phyloP scores from a whole-genome alignment of 2,888 invertebrate species.

The Xylophagus ater region DNA sequence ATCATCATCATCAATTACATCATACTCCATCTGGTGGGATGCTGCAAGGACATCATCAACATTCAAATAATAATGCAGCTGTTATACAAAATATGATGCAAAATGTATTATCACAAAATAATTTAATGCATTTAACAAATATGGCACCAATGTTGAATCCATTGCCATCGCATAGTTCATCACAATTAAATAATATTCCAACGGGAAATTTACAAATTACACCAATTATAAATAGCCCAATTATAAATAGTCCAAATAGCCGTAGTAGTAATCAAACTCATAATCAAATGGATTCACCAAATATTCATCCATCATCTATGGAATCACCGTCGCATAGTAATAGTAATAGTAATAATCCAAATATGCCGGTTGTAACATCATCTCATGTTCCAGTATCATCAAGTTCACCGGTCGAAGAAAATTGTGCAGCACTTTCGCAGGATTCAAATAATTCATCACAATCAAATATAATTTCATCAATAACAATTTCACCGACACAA shows the following conservation, averaged over 20 bases:
- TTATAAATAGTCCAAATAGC: conserved; percentile 28
- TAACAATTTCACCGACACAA: conserved; percentile 34
- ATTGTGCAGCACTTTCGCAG: conserved; percentile 17
- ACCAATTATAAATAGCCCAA: conserved; percentile 24
- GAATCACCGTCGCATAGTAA: conserved; percentile 9
- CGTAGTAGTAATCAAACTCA: conserved; percentile 26
- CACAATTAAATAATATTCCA: conserved; percentile 16
- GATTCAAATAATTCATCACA: conserved; percentile 18
- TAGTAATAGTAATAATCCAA: conserved; percentile 18
- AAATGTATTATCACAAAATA: conserved; percentile 25
- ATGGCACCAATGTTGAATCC: conserved; percentile 24
- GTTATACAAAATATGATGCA: conserved; percentile 32
- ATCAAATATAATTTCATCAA: conserved; percentile 34
- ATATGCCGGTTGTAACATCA: conserved; percentile 15
- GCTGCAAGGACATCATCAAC: conserved; percentile 11
- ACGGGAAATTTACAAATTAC: conserved; percentile 23
- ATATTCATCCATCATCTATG: conserved; percentile 12
- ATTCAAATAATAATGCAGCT: conserved; percentile 12
- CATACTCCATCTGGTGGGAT: conserved; percentile 6
- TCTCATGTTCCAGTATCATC: conserved; percentile 18
- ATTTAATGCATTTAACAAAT: conserved; percentile 31
- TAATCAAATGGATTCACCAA: conserved; percentile 19
- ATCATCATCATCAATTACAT: conserved; percentile 11
- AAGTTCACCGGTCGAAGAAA: conserved; percentile 15
- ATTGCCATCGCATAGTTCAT: conserved; percentile 13